Evolutionary conservation across 2,113 vertebrate genomes (phyloP).

Genomic region (Barbus barbus): DNA sequence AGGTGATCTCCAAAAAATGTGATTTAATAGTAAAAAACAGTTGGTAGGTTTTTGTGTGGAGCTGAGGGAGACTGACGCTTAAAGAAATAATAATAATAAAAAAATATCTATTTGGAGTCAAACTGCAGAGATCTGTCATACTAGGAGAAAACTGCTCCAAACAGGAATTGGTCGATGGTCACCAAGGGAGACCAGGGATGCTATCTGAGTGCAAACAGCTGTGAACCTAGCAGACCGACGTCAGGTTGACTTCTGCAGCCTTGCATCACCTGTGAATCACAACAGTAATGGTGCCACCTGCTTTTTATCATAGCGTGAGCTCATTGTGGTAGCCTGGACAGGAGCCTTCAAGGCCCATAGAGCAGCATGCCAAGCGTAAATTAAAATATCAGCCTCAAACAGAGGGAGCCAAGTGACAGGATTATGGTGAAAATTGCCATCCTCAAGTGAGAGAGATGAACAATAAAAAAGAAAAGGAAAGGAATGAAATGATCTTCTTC

Average conservation of each 20-base stretch:
- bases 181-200: slow-evolving; percentile 26
- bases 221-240: slow-evolving; percentile 35
- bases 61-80: neutral
- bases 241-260: slow-evolving; percentile 45
- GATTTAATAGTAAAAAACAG: neutral
- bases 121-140: slow-evolving; percentile 12
- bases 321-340: slow-evolving; percentile 44
- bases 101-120: neutral
- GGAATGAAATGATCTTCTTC: slow-evolving; percentile 40
- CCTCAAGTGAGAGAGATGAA: slow-evolving; percentile 27
- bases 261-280: slow-evolving; percentile 54
- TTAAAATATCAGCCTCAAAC: slow-evolving; percentile 69
- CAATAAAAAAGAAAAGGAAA: neutral
- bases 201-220: slow-evolving; percentile 52
- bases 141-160: neutral
- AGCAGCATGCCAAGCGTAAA: slow-evolving; percentile 57
- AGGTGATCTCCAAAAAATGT: slow-evolving; percentile 6
- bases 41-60: neutral
- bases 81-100: neutral
- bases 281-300: slow-evolving; percentile 23
- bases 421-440: slow-evolving; percentile 64
- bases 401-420: slow-evolving; percentile 62
- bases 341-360: slow-evolving; percentile 52
- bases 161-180: slow-evolving; percentile 14
- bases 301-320: slow-evolving; percentile 47